These are phyloP conservation scores for Odontocolon sp. DNA, from an alignment of 2,888 invertebrate species.

Conservation along the genomic window DNA sequence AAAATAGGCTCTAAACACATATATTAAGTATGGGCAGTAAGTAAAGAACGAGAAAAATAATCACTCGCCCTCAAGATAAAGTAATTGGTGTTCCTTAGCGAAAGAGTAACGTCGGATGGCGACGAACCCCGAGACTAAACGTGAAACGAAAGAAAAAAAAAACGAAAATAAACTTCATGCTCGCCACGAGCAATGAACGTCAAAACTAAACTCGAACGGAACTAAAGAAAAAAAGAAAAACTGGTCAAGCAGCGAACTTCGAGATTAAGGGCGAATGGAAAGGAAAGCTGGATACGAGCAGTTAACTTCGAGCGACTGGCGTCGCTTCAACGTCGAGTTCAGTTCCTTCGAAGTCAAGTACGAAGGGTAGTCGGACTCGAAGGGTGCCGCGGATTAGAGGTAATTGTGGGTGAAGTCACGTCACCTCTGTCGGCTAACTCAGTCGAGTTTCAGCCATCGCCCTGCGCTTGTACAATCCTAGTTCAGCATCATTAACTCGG, in stretches of 20 bases:
- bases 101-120: not conserved
- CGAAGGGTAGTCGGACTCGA: constrained; percentile 51
- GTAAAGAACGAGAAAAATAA: constrained; percentile 21
- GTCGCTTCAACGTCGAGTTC: constrained; percentile 54
- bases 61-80: not conserved
- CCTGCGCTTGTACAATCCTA: constrained; percentile 17
- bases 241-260: not conserved
- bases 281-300: too few relatives aligned
- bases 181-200: too few relatives aligned
- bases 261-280: too few relatives aligned
- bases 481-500: constrained; percentile 18
- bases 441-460: constrained; percentile 26
- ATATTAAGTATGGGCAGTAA: not conserved
- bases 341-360: constrained; percentile 41
- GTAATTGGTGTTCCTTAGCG: not conserved
- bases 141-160: too few relatives aligned
- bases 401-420: constrained; percentile 67
- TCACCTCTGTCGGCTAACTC: constrained; percentile 57
- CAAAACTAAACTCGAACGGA: too few relatives aligned
- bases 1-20: constrained; percentile 1
- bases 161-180: too few relatives aligned
- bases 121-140: too few relatives aligned
- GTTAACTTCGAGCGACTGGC: too few relatives aligned
- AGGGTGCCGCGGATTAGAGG: constrained; percentile 63
- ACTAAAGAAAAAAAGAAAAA: too few relatives aligned